These are phyloP conservation scores for Pycnonotus jocosus DNA, from an alignment of 2,113 vertebrate species.

Conservation along the genomic window DNA sequence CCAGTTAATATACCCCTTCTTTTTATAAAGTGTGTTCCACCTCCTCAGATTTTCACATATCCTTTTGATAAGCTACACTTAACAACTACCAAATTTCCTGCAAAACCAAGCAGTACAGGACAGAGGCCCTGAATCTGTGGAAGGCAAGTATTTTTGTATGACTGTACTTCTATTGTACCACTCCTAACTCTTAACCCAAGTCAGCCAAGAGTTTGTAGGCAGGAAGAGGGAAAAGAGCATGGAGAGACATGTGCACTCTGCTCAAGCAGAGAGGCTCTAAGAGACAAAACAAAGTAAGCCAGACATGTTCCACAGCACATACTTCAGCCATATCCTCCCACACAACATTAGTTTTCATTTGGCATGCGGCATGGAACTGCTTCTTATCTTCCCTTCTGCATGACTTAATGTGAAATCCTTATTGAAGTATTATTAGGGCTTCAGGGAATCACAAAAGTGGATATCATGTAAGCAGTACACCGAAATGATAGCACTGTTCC, in stretches of 20 bases:
- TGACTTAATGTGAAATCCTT: background rate
- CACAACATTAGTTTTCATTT: slow-evolving; percentile 16
- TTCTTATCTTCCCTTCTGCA: background rate
- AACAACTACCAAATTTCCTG: background rate
- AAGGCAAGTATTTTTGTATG: background rate
- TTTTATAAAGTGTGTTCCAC: background rate
- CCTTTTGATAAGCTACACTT: background rate
- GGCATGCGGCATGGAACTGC: background rate
- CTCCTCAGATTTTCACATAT: background rate
- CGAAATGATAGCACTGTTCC: background rate
- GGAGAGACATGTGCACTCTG: background rate
- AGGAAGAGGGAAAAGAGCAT: background rate
- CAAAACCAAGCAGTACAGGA: background rate
- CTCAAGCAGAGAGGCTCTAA: background rate
- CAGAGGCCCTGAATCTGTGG: background rate
- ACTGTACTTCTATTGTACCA: background rate
- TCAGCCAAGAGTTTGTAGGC: background rate
- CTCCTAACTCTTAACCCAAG: background rate
- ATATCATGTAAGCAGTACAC: background rate
- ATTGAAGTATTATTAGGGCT: slow-evolving; percentile 1
- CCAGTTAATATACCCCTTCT: background rate
- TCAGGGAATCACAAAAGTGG: background rate
- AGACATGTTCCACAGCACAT: background rate
- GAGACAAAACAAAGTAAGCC: slow-evolving; percentile 20
- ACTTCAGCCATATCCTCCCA: slow-evolving; percentile 27